Evolutionary conservation across 2,797 vertebrate species (phyloP), one percentile per base, ranked within the genome.

Genomic region (Gouania willdenowi): DNA sequence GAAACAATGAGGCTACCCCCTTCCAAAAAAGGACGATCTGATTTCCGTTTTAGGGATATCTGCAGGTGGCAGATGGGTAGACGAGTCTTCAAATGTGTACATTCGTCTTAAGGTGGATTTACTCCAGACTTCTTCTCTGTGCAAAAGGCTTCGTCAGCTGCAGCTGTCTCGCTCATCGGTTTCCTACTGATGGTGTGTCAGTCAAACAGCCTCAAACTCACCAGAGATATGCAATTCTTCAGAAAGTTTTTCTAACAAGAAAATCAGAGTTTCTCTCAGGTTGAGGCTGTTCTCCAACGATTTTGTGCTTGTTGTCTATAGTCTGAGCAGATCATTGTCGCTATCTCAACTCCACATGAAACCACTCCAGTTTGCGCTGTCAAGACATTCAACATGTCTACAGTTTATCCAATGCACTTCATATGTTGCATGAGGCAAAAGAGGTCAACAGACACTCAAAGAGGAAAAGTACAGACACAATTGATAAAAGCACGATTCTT

Each of bases 151-250:
- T 56, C 46, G 53, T 66, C 52, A 26, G 60, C 53, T 50, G 33
- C 49, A 19, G 65, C 36, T 32, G 51, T 40, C 40, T 32, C 2
- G 19, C 60, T 79, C 73, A 48, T 75, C 69, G 73, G 74, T 79
- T 66, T 80, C 39, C 55, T 67, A 54, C 77, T 73, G 71, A 79
- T 81, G 72, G 77, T 75, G 56, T 73, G 71, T 75, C 77, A 69
- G 31, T 79, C 69, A 55, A n/a, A 32, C 26, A 33, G 41, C 49
- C 51, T 51, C 26, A 36, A 53, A 44, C 41, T 54, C 68, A 58
- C 40, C 33, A 52, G 60, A 66, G 65, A 69, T 32, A 52, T 61
- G 50, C 42, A 63, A 71, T 32, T 72, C 58, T 55, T 61, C 57
- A 4, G 13, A 70, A 78, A 73, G 47, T 70, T 77, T 47, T 42